Evolutionary conservation across 2,888 invertebrate species (phyloP).

Genomic region (Nomada hirtipes): DNA sequence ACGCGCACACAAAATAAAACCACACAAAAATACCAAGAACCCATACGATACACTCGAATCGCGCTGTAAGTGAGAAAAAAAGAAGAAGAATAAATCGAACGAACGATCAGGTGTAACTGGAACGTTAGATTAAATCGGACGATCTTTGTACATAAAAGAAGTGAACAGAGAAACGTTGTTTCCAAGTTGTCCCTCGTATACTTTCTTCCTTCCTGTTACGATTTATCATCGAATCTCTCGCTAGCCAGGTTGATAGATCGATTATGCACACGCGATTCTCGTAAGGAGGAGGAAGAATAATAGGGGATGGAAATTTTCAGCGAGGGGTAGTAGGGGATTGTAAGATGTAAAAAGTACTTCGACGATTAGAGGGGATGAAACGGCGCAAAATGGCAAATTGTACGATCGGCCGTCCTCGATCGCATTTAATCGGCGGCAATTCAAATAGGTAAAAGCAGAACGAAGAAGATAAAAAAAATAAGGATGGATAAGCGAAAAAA

Average conservation of each 20-base stretch:
- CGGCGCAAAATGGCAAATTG: constrained; percentile 17
- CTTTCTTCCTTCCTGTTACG: constrained; percentile 52
- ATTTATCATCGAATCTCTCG: constrained; percentile 6
- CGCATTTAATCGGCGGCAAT: constrained; percentile 9
- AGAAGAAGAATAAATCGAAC: neutral
- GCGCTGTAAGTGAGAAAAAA: neutral
- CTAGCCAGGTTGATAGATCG: constrained; percentile 9
- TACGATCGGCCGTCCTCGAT: constrained; percentile 25
- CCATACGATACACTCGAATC: neutral
- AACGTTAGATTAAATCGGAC: constrained; percentile 29
- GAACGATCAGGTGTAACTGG: constrained; percentile 6
- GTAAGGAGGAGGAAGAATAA: neutral
- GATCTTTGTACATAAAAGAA: constrained; percentile 52
- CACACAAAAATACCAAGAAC: neutral
- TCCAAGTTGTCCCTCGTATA: constrained; percentile 45
- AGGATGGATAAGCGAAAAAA: neutral
- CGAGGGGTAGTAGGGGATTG: neutral
- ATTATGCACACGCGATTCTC: neutral
- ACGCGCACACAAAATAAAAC: neutral
- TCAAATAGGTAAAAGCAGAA: neutral
- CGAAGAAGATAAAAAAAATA: neutral
- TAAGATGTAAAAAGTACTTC: neutral
- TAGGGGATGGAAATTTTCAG: neutral
- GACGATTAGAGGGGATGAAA: constrained; percentile 10
- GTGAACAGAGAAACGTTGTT: constrained; percentile 47